Base-by-base conservation (phyloP, 2,888 invertebrate genomes). In the Philereme vetulata region DNA sequence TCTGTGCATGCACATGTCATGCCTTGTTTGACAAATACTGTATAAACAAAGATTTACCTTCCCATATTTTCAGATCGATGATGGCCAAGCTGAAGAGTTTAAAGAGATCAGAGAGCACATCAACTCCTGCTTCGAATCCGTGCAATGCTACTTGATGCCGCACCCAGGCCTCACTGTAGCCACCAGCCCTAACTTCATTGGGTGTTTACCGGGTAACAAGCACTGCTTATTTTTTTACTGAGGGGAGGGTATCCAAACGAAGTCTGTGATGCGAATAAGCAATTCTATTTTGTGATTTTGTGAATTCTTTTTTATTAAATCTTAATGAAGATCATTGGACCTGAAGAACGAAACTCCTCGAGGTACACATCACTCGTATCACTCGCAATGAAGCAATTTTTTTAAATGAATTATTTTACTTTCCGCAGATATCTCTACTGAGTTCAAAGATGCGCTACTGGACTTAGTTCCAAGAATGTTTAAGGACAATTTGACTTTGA, bases 81-180 rank as follows among this genome's bases (percentile, higher is more conserved):
- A 38, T 6, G 45, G 42, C 21, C 67, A 66, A 32, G 63, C 58
- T 4, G 50, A 40, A 6, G 70, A 70, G 36, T 48, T 67, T 48
- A 50, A 53, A 9, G 60, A 61, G 51, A 42, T 70, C 11, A 63
- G 70, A 0, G 21, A 62, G 43, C 57, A 54, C 45, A 53, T 70
- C 6, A 55, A 52, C 32, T 48, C 51, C 46, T 62, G 47, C 36
- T 70, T 70, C 40, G 62, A 67, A 38, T 11, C 34, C 6, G 60
- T 70, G 32, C 55, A 53, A 2, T 63, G 62, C 33, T 67, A 64
- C 45, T 60, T 70, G 45, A 61, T 70, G 64, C 70, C 70, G 7
- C 70, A 70, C 42, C 70, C 70, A 1, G 70, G 70, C 34, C 65
- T 70, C 51, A 43, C 46, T 5, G 66, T 67, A 5, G 51, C 64